Percentiles rank a stretch among this genome's conserved stretches.
Evolutionary conservation across 2,113 vertebrate genomes (phyloP).

Genomic region (Onychostoma macrolepis): DNA sequence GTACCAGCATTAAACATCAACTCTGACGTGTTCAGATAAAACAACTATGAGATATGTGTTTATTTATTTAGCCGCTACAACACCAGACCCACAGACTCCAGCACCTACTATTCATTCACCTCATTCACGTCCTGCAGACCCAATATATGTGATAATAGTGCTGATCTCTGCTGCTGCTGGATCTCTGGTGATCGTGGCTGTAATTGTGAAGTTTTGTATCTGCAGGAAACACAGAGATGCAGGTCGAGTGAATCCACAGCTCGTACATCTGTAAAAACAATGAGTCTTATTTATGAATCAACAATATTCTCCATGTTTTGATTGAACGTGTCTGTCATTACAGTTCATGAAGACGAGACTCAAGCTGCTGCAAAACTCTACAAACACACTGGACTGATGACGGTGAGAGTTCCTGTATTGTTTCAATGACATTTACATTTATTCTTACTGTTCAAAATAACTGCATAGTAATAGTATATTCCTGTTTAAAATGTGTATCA

Average conservation of each 20-base stretch:
- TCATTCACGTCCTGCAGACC: not conserved
- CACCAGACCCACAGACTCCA: not conserved
- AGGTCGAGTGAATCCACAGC: not conserved
- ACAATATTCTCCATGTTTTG: not conserved
- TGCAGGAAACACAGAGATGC: not conserved
- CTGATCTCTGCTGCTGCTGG: not conserved
- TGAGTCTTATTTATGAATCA: too few species aligned
- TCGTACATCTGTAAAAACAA: not conserved
- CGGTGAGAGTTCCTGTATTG: not conserved
- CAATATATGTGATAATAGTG: too few species aligned
- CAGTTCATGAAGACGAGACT: not conserved
- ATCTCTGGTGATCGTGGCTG: not conserved
- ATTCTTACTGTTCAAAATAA: not conserved
- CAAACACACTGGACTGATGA: not conserved
- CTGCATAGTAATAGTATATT: not conserved
- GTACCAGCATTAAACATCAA: too few species aligned
- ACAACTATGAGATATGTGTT: too few species aligned
- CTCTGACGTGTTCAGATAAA: too few species aligned
- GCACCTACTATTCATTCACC: too few species aligned
- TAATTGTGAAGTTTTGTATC: not conserved
- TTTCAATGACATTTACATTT: not conserved
- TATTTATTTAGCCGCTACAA: not conserved
- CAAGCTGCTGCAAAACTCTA: not conserved
- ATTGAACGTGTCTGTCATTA: not conserved
- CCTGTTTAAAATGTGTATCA: not conserved